A percentile compares a stretch with the other conserved stretches of the same genome.
phyloP scores from a whole-genome alignment of 2,113 vertebrate species.

The Nothobranchius furzeri region DNA sequence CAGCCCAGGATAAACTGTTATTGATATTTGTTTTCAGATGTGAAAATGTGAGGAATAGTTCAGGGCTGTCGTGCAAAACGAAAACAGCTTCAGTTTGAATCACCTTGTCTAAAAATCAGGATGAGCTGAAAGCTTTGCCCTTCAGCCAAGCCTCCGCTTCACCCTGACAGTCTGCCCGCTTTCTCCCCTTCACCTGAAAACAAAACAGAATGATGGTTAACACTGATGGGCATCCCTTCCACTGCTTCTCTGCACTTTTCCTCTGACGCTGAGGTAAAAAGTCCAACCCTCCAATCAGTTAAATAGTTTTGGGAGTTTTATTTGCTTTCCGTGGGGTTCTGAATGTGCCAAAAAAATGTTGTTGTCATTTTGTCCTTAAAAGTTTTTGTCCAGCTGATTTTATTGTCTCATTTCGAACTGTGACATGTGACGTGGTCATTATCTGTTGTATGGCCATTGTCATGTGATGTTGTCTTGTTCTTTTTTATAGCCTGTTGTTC shows the following conservation, averaged over 20 bases:
- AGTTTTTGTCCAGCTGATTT: no score
- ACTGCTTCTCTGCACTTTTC: neutral
- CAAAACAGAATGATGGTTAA: neutral
- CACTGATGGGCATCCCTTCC: neutral
- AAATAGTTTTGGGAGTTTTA: no score
- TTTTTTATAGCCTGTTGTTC: no score
- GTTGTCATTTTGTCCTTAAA: no score
- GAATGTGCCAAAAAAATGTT: no score
- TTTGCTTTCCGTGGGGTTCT: no score
- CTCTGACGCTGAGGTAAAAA: neutral
- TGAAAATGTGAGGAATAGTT: neutral
- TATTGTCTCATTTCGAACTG: no score
- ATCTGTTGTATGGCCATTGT: no score
- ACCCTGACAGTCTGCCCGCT: neutral
- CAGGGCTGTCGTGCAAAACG: neutral
- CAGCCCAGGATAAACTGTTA: neutral
- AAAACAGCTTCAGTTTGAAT: neutral
- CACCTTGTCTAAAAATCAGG: slow-evolving; percentile 2
- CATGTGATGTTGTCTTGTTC: no score
- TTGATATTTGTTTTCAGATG: neutral
- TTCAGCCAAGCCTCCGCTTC: neutral
- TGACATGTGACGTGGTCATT: no score
- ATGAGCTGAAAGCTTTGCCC: neutral
- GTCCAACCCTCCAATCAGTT: neutral
- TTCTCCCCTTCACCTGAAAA: neutral